These are phyloP conservation scores for Ptyas mucosa DNA, from an alignment of 2,113 vertebrate species.

Conservation along the genomic window DNA sequence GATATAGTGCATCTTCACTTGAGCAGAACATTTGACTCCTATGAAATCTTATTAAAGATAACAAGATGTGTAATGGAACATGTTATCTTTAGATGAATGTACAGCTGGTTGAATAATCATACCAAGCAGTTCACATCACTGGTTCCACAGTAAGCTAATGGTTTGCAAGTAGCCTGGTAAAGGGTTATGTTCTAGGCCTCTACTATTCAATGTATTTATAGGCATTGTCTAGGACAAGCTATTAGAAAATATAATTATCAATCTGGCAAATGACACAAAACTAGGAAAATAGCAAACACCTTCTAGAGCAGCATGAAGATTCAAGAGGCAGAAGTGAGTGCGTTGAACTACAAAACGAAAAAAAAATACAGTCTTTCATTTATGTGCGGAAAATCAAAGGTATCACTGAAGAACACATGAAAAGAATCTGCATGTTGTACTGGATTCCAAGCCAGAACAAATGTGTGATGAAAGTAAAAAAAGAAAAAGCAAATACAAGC, in stretches of 20 bases:
- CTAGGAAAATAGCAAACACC: neutral
- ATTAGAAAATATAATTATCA: neutral
- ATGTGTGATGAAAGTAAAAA: neutral
- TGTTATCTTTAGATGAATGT: neutral
- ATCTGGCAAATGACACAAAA: neutral
- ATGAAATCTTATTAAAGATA: neutral
- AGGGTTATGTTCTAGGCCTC: neutral
- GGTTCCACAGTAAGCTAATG: neutral
- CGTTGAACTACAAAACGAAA: neutral
- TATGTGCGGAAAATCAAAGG: neutral
- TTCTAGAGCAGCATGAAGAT: neutral
- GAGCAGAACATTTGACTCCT: neutral
- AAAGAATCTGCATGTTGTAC: neutral
- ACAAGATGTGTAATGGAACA: neutral
- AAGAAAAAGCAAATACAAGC: neutral
- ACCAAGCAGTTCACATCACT: neutral
- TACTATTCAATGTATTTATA: neutral
- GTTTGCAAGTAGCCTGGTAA: neutral
- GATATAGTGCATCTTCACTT: neutral
- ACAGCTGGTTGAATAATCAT: neutral
- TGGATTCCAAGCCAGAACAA: neutral
- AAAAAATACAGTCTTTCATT: neutral
- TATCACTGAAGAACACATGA: neutral
- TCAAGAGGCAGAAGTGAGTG: neutral
- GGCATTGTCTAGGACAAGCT: neutral